Evolutionary conservation across 2,888 invertebrate species (phyloP).

Genomic region (Argyra leucocephala): DNA sequence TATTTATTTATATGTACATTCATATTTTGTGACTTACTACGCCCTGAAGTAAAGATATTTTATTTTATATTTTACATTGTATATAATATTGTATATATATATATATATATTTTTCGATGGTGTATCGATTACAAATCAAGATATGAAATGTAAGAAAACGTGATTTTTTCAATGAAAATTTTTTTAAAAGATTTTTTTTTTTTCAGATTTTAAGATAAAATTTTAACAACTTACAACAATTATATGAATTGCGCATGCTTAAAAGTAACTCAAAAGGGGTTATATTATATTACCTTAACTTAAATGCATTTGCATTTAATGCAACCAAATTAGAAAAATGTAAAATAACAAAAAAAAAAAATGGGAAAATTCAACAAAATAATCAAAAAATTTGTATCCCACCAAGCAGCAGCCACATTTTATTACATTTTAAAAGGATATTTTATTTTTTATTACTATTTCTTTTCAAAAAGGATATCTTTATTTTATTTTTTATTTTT

Average conservation of each 20-base stretch:
- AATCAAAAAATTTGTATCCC: no score
- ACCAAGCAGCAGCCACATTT: not conserved
- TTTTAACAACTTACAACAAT: not conserved
- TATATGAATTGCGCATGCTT: not conserved
- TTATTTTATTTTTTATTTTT: no score
- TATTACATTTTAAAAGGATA: not conserved
- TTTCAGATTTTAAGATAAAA: not conserved
- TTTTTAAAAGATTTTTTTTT: constrained; percentile 10
- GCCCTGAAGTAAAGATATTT: not conserved
- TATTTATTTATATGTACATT: not conserved
- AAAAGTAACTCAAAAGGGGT: not conserved
- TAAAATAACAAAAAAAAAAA: no score
- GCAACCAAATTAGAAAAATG: not conserved
- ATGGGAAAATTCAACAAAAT: not conserved
- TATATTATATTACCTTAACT: not conserved
- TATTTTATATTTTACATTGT: no score
- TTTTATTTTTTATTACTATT: not conserved
- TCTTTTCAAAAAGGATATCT: no score
- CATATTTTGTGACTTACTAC: not conserved
- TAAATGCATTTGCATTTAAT: not conserved
- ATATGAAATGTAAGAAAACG: not conserved
- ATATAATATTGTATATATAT: no score
- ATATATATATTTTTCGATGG: not conserved
- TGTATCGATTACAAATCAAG: not conserved
- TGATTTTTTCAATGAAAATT: constrained; percentile 4